phyloP scores from a whole-genome alignment of 2,797 vertebrate species.

The Melanotaenia nigrans region DNA sequence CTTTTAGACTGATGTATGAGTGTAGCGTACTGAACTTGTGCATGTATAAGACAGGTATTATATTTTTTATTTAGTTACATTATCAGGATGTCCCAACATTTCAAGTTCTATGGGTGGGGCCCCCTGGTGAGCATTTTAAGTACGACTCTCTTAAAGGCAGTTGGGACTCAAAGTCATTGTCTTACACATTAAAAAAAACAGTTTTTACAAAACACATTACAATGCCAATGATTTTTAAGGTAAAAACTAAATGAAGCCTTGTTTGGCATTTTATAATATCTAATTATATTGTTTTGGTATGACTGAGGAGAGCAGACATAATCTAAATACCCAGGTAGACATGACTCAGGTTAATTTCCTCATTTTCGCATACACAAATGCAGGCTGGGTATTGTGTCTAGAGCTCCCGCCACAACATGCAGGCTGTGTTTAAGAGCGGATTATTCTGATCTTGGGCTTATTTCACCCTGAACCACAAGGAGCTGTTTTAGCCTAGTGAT shows the following conservation, averaged over 20 bases:
- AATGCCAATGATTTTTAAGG: not conserved
- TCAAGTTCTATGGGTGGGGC: too few relatives aligned
- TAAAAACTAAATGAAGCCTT: not conserved
- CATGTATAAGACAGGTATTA: too few relatives aligned
- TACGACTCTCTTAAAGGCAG: not conserved
- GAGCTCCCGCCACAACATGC: conserved; percentile 8
- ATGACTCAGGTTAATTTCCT: conserved; percentile 57
- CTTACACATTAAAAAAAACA: not conserved
- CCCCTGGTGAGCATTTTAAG: not conserved
- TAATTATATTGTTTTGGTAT: conserved; percentile 36
- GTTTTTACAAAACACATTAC: not conserved
- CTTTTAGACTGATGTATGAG: too few relatives aligned
- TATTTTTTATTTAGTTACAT: too few relatives aligned
- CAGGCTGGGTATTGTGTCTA: conserved; percentile 41
- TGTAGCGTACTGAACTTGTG: too few relatives aligned
- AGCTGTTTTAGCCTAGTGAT: conserved; percentile 37
- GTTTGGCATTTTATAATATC: conserved; percentile 12
- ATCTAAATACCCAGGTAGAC: conserved; percentile 36
- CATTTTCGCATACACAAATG: conserved; percentile 32
- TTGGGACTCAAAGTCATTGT: not conserved
- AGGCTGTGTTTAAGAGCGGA: conserved; percentile 35
- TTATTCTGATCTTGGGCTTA: conserved; percentile 53
- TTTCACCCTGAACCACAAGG: conserved; percentile 34
- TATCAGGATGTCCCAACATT: too few relatives aligned
- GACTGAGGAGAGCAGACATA: conserved; percentile 39